Conservation (phyloP, 2,113 vertebrate genomes). For the Bujurquina vittata region DNA sequence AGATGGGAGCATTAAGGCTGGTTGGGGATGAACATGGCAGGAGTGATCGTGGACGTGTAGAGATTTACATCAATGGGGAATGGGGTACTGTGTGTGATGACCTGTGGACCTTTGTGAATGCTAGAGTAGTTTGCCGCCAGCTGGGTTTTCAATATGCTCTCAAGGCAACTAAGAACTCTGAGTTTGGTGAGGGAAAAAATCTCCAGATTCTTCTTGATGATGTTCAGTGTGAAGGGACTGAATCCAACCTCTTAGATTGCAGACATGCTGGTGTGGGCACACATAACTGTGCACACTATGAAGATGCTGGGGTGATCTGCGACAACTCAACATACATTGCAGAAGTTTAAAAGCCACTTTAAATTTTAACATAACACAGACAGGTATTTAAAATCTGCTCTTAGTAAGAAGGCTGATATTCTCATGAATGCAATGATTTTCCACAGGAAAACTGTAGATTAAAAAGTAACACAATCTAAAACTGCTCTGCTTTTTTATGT, state of each 20-base stretch:
- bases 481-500: background rate
- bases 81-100: constrained; percentile 96
- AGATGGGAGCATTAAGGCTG: constrained; percentile 82
- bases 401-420: background rate
- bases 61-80: constrained; percentile 81
- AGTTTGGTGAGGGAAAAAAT: constrained; percentile 86
- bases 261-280: constrained; percentile 79
- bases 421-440: background rate
- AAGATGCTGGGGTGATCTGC: constrained; percentile 92
- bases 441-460: background rate
- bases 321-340: constrained; percentile 44
- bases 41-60: constrained; percentile 83
- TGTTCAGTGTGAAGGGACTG: constrained; percentile 84
- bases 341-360: background rate
- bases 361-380: background rate
- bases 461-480: background rate
- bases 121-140: constrained; percentile 89
- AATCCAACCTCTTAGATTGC: constrained; percentile 87
- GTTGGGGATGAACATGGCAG: constrained; percentile 64
- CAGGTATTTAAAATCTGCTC: background rate
- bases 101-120: constrained; percentile 82
- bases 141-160: constrained; percentile 84
- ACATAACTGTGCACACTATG: constrained; percentile 90
- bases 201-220: constrained; percentile 90
- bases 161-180: constrained; percentile 85